Evolutionary conservation across 2,797 vertebrate species (phyloP).

Genomic region (Clarias laeviceps): DNA sequence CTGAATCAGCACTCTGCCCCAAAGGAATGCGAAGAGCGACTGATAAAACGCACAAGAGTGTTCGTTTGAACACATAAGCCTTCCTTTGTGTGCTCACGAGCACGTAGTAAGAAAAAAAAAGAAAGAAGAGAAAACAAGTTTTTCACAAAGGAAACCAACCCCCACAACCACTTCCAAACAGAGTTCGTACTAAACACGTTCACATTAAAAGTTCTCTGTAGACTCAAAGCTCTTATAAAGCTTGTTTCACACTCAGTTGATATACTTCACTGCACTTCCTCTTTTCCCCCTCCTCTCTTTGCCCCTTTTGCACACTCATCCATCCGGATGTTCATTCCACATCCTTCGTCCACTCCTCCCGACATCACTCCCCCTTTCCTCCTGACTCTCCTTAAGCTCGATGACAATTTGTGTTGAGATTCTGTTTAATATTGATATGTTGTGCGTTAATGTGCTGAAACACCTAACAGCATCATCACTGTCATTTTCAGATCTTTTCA

Average conservation of each 20-base stretch:
- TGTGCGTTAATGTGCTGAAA: slow-evolving; percentile 42
- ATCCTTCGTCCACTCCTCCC: slow-evolving; percentile 35
- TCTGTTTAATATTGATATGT: slow-evolving; percentile 31
- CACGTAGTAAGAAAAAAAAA: not conserved
- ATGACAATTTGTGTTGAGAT: slow-evolving; percentile 3
- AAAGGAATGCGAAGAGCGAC: slow-evolving; percentile 33
- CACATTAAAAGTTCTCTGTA: slow-evolving; percentile 12
- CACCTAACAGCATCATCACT: slow-evolving; percentile 46
- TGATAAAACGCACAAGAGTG: not conserved
- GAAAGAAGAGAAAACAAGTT: too few species aligned
- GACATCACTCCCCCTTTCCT: slow-evolving; percentile 16
- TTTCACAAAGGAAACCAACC: slow-evolving; percentile 28
- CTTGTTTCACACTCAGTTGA: slow-evolving; percentile 72
- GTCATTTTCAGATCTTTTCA: not conserved
- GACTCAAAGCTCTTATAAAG: slow-evolving; percentile 64
- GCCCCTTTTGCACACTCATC: slow-evolving; percentile 35
- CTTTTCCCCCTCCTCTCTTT: slow-evolving; percentile 10
- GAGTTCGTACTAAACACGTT: not conserved
- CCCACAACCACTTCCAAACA: not conserved
- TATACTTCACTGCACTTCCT: slow-evolving; percentile 66
- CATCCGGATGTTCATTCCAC: slow-evolving; percentile 40
- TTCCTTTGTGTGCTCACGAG: slow-evolving; percentile 54
- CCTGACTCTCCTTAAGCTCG: slow-evolving; percentile 31
- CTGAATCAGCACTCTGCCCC: slow-evolving; percentile 58
- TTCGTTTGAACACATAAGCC: slow-evolving; percentile 44